Base-by-base conservation (phyloP, 1,140 invertebrate genomes). In the Trichonephila inaurata region DNA sequence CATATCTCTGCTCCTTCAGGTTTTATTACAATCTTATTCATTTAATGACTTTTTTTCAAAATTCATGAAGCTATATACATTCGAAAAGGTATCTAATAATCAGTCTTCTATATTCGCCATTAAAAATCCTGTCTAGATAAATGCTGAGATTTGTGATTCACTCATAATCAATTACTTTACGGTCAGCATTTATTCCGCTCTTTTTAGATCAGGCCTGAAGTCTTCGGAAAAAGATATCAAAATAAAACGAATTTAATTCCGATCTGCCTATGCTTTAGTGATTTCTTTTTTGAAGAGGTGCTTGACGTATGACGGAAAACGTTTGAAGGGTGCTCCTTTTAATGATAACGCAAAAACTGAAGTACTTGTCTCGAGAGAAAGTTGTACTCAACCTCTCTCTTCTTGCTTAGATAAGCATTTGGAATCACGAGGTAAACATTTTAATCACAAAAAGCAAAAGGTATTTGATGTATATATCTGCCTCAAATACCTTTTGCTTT, bases 261-360 rank as follows among this genome's bases (percentile, higher is more conserved):
- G n/a, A 24, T 14, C 10, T n/a, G 2, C 33, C 24, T 28, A 24
- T 24, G 10, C 24, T 69, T 69, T 69, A 3, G n/a, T 14, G n/a
- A 69, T 69, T 69, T 69, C 66, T n/a, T n/a, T n/a, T 24, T 69
- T 69, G 21, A 69, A 69, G 66, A 24, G 66, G 66, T 69, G 24
- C 66, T 69, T 69, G 24, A 69, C 21, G 12, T 24, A 28, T 24
- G 66, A n/a, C 21, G 24, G 66, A 24, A 69, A 69, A 69, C n/a
- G n/a, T 69, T 24, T 24, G 24, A 10, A 69, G 66, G 24, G 66
- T 28, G 10, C 66, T 69, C 66, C n/a, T 69, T 28, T n/a, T 69
- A 69, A 69, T 69, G 66, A 69, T 24, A 7, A 28, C n/a, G n/a
- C 3, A 69, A 69, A 69, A 69, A 69, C 21, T 24, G 12, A 69